Evolutionary conservation across 2,888 invertebrate genomes (phyloP).

Genomic region (Nephrotoma flavescens): DNA sequence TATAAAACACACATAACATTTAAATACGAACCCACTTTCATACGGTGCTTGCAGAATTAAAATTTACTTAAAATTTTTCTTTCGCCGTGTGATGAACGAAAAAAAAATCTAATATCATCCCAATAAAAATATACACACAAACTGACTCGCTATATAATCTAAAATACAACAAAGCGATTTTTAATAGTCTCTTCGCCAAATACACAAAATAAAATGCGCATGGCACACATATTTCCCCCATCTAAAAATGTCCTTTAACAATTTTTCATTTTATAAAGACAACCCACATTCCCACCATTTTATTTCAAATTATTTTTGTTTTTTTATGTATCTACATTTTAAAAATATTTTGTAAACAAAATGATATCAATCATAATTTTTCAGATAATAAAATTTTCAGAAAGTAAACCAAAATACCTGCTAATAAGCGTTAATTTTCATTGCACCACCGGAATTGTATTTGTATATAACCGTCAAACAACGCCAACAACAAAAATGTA

Average conservation of each 20-base stretch:
- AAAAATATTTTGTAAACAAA: background rate
- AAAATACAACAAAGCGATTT: background rate
- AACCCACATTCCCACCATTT: background rate
- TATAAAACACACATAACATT: no score
- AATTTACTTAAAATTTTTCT: no score
- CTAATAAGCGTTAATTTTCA: background rate
- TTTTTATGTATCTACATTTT: background rate
- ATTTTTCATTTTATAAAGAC: background rate
- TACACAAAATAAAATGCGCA: background rate
- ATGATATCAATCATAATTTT: background rate
- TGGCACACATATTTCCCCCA: background rate
- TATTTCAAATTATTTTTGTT: background rate
- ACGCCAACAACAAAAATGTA: background rate
- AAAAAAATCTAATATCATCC: background rate
- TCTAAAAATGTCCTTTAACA: background rate
- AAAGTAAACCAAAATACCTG: background rate
- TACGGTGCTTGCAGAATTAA: no score
- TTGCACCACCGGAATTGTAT: background rate
- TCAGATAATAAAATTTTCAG: background rate
- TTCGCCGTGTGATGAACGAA: no score
- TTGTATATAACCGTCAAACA: background rate
- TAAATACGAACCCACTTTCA: no score
- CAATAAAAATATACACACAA: background rate
- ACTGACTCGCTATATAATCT: background rate
- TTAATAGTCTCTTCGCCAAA: background rate